Conservation (phyloP, 2,797 vertebrate species). For the Characodon lateralis region DNA sequence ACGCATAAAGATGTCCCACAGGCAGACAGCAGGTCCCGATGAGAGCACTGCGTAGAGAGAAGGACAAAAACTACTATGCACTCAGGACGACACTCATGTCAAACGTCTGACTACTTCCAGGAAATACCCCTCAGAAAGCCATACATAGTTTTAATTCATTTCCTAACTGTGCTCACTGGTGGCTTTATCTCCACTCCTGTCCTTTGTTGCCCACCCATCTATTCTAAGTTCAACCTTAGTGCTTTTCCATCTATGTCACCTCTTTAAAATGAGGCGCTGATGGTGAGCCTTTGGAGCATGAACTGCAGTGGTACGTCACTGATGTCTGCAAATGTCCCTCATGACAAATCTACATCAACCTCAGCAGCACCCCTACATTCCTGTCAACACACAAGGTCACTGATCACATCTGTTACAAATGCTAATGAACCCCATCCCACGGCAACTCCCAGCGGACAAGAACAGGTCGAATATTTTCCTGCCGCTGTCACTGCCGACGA, state of each 20-base stretch:
- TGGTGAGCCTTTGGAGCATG: conserved; percentile 59
- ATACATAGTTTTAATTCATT: conserved; percentile 33
- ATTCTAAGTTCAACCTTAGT: conserved; percentile 32
- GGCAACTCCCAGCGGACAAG: conserved; percentile 13
- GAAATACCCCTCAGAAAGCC: conserved; percentile 12
- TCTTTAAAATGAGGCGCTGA: conserved; percentile 49
- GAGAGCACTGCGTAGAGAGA: conserved; percentile 38
- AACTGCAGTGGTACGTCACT: conserved; percentile 68
- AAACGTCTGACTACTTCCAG: conserved; percentile 41
- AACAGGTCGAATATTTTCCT: conserved; percentile 34
- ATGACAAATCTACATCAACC: conserved; percentile 65
- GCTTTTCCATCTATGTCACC: conserved; percentile 45
- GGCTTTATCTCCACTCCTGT: conserved; percentile 27
- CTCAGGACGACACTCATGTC: conserved; percentile 32
- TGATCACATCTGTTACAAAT: conserved; percentile 51
- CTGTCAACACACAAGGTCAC: conserved; percentile 61
- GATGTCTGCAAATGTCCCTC: conserved; percentile 61
- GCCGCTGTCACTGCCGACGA: conserved; percentile 22
- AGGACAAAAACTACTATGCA: conserved; percentile 26
- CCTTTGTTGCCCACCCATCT: conserved; percentile 35
- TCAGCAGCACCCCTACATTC: conserved; percentile 14
- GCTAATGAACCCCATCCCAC: conserved; percentile 46
- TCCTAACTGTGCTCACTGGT: conserved; percentile 13
- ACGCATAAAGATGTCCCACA: conserved; percentile 67
- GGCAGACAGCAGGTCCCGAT: conserved; percentile 50